Evolutionary conservation across 1,140 invertebrate genomes (phyloP).

Genomic region (Cyrtorhinus lividipennis): DNA sequence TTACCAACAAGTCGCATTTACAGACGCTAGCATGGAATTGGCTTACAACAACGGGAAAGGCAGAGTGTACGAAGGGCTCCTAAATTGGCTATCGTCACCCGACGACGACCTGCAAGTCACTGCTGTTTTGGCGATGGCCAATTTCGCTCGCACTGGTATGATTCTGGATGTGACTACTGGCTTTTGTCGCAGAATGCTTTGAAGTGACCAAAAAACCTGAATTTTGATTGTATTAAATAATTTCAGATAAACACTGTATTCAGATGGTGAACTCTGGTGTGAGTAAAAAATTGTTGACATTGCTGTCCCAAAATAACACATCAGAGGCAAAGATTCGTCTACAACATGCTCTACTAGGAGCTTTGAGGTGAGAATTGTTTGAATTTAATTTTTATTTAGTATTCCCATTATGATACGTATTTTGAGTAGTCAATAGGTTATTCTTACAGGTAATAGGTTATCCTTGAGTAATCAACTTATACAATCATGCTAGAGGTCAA

Average conservation of each 20-base stretch:
- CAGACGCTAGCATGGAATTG: constrained; percentile 75
- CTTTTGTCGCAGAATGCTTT: background rate
- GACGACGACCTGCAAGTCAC: constrained; percentile 63
- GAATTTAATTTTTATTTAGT: no score
- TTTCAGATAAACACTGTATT: constrained; percentile 58
- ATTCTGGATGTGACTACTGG: no score
- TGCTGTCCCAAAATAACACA: constrained; percentile 40
- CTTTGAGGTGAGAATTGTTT: constrained; percentile 45
- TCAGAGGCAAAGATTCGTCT: constrained; percentile 50
- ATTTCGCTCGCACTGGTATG: constrained; percentile 64
- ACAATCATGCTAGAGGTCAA: no score
- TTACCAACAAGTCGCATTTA: background rate
- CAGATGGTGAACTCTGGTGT: constrained; percentile 66
- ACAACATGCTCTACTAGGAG: constrained; percentile 68
- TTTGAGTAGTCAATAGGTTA: no score
- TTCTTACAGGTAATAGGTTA: no score
- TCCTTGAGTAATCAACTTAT: no score
- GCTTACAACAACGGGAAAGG: constrained; percentile 57
- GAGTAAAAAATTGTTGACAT: constrained; percentile 52
- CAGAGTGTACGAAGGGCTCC: constrained; percentile 51
- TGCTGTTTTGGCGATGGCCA: constrained; percentile 69
- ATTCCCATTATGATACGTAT: no score
- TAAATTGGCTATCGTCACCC: constrained; percentile 57
- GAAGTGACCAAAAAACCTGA: background rate
- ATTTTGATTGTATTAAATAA: constrained; percentile 10